A percentile compares a stretch with the other conserved stretches of the same genome.
These are phyloP conservation scores for Dicaeum eximium DNA, from an alignment of 2,113 vertebrate species.

Conservation along the genomic window DNA sequence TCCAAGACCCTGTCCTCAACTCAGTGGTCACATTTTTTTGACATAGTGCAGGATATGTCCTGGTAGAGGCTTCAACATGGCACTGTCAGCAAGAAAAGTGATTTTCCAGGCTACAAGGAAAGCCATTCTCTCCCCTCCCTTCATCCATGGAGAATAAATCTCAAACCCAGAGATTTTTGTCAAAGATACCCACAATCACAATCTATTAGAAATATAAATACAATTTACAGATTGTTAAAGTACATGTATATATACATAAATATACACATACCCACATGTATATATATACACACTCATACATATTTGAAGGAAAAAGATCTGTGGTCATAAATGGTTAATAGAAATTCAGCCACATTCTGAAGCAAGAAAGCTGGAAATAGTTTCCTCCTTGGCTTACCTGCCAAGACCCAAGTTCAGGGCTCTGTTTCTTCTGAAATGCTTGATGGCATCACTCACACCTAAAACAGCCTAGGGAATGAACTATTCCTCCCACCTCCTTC, in stretches of 20 bases:
- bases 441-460: conserved; percentile 46
- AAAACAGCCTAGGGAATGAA: not conserved
- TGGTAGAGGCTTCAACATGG: conserved; percentile 15
- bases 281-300: fast-evolving
- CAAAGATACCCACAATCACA: not conserved
- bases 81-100: not conserved
- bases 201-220: not conserved
- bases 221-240: not conserved
- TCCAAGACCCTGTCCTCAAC: not conserved
- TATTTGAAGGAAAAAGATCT: not conserved
- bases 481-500: not conserved
- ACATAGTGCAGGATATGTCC: not conserved
- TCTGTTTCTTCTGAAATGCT: not conserved
- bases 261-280: not conserved
- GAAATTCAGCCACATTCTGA: not conserved
- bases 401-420: conserved; percentile 24
- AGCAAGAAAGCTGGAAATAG: conserved; percentile 26
- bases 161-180: not conserved
- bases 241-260: not conserved
- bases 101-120: not conserved
- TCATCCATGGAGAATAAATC: not conserved
- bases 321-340: not conserved
- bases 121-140: not conserved
- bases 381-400: conserved; percentile 19
- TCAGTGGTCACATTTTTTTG: conserved; percentile 41